These are phyloP conservation scores for Ryuthela nishihirai DNA, from an alignment of 2,888 invertebrate species.

Conservation along the genomic window DNA sequence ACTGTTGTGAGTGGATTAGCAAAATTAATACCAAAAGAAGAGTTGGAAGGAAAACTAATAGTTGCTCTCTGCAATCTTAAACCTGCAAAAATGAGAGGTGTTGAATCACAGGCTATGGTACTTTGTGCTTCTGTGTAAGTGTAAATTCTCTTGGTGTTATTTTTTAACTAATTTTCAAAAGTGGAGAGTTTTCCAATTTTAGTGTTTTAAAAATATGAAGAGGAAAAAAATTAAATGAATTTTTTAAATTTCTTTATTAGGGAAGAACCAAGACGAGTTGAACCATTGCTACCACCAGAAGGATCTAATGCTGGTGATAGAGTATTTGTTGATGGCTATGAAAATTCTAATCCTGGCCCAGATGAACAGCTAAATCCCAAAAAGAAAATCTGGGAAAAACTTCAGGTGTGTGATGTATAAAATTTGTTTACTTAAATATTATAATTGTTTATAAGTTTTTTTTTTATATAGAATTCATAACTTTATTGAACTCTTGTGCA, in stretches of 20 bases:
- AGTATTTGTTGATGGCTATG: conserved; percentile 77
- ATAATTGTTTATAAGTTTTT: conserved; percentile 1
- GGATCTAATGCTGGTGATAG: conserved; percentile 75
- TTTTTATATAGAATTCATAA: background rate
- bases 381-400: conserved; percentile 92
- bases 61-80: conserved; percentile 59
- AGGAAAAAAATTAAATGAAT: too few species aligned
- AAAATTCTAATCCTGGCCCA: conserved; percentile 59
- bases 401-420: conserved; percentile 58
- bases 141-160: background rate
- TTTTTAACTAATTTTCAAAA: too few species aligned
- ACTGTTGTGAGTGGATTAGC: conserved; percentile 55
- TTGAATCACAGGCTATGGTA: conserved; percentile 90
- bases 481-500: background rate
- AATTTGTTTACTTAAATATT: conserved; percentile 3
- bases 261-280: conserved; percentile 71
- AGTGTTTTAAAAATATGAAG: too few species aligned
- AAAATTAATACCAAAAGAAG: conserved; percentile 55
- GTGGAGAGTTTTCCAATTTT: too few species aligned
- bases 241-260: conserved; percentile 47
- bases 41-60: conserved; percentile 54
- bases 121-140: conserved; percentile 63
- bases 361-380: conserved; percentile 71
- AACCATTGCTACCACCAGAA: conserved; percentile 74
- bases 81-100: conserved; percentile 61